These are phyloP conservation scores for Tachystola acroxantha DNA, from an alignment of 2,888 invertebrate genomes.

Conservation along the genomic window DNA sequence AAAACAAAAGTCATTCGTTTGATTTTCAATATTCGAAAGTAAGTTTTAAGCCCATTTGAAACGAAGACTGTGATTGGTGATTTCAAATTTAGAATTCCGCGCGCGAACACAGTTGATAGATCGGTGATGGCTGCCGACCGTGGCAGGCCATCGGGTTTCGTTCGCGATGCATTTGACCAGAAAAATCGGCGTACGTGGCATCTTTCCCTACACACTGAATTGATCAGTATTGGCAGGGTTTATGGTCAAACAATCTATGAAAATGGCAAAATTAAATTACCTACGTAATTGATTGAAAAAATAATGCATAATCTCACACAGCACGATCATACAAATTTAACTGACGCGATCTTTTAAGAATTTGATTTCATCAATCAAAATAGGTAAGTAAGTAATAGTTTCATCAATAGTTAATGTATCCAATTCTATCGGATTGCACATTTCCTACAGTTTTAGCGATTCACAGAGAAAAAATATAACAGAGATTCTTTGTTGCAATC, in stretches of 20 bases:
- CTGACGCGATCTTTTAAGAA: too few relatives aligned
- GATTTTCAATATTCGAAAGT: constrained; percentile 53
- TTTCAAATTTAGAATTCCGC: constrained; percentile 67
- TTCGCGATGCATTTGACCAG: constrained; percentile 64
- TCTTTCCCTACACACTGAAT: constrained; percentile 25
- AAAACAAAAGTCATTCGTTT: constrained; percentile 52
- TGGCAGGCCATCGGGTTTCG: constrained; percentile 39
- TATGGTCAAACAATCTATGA: too few relatives aligned
- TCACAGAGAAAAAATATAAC: constrained; percentile 17
- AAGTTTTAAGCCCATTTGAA: constrained; percentile 53
- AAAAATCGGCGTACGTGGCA: constrained; percentile 60
- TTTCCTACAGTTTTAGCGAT: neutral
- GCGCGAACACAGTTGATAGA: constrained; percentile 66
- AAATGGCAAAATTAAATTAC: too few relatives aligned
- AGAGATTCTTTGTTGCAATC: constrained; percentile 16
- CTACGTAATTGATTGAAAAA: too few relatives aligned
- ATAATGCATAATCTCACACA: too few relatives aligned
- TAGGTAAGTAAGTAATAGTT: too few relatives aligned
- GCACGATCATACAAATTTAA: too few relatives aligned
- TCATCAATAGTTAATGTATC: too few relatives aligned
- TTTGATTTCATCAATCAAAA: too few relatives aligned
- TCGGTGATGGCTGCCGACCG: constrained; percentile 53
- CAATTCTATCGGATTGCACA: too few relatives aligned
- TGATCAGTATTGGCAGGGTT: too few relatives aligned
- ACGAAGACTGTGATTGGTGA: constrained; percentile 56